Conservation (phyloP, 1,140 invertebrate genomes). For the Listronotus oregonensis region DNA sequence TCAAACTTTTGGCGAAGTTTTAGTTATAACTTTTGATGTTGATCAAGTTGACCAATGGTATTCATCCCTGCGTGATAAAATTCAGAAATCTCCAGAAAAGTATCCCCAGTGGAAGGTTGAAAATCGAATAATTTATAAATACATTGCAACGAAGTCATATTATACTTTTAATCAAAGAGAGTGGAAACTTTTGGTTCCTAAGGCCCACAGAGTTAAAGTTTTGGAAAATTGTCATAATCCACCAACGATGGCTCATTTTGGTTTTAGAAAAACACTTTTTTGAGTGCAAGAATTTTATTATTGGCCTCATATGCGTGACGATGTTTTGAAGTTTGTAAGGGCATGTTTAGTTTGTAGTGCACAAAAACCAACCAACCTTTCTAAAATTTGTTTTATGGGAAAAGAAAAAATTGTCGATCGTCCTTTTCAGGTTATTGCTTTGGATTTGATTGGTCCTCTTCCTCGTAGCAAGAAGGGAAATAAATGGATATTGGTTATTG, state of each 20-base stretch:
- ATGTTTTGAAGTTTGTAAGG: slow-evolving; percentile 20
- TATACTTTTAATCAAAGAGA: slow-evolving; percentile 8
- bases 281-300: slow-evolving; percentile 29
- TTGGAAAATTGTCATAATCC: slow-evolving; percentile 23
- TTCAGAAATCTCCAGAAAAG: slow-evolving; percentile 1
- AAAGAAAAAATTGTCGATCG: slow-evolving; percentile 29
- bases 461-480: slow-evolving; percentile 39
- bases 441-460: slow-evolving; percentile 55
- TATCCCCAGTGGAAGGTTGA: slow-evolving; percentile 29
- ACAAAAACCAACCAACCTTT: slow-evolving; percentile 22
- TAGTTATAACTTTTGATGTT: slow-evolving; percentile 1
- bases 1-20: not conserved
- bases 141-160: not conserved
- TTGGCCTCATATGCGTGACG: slow-evolving; percentile 30
- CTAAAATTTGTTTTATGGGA: slow-evolving; percentile 28
- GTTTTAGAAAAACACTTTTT: slow-evolving; percentile 32
- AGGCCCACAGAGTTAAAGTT: slow-evolving; percentile 9
- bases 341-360: slow-evolving; percentile 29
- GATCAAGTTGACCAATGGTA: slow-evolving; percentile 25
- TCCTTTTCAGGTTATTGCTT: slow-evolving; percentile 41
- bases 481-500: slow-evolving; percentile 47
- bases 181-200: slow-evolving; percentile 38
- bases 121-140: slow-evolving; percentile 29
- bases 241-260: slow-evolving; percentile 17
- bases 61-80: slow-evolving; percentile 9